Conservation (phyloP, 2,113 vertebrate species). For the Megaptera novaeangliae region DNA sequence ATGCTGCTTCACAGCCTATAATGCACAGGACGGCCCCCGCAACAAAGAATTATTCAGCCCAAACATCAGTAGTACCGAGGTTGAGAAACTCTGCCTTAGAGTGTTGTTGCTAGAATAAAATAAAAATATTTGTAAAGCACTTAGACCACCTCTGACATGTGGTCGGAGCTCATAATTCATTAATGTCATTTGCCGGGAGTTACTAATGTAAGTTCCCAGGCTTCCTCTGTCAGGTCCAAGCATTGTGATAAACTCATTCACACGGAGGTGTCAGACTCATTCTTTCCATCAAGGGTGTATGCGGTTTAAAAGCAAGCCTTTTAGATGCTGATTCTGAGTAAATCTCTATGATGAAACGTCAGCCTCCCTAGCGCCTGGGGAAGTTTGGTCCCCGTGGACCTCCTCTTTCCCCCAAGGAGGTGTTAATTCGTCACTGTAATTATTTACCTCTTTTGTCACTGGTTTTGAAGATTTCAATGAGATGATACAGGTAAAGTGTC, state of each 20-base stretch:
- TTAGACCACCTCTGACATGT: background rate
- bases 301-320: background rate
- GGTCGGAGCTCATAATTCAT: background rate
- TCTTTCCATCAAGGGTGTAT: background rate
- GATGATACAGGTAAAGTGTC: background rate
- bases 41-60: background rate
- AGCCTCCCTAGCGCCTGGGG: background rate
- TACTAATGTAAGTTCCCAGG: background rate
- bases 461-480: background rate
- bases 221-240: background rate
- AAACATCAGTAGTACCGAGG: accelerated
- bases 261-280: background rate
- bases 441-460: background rate
- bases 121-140: background rate
- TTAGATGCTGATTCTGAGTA: background rate
- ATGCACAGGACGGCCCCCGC: accelerated
- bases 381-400: background rate
- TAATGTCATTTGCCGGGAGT: background rate
- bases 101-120: background rate
- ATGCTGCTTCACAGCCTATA: accelerated
- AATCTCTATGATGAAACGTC: background rate
- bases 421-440: background rate
- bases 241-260: background rate
- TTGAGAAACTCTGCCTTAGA: background rate
- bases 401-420: background rate